Base-by-base conservation (phyloP, 2,888 invertebrate species). In the Thecophora atra region DNA sequence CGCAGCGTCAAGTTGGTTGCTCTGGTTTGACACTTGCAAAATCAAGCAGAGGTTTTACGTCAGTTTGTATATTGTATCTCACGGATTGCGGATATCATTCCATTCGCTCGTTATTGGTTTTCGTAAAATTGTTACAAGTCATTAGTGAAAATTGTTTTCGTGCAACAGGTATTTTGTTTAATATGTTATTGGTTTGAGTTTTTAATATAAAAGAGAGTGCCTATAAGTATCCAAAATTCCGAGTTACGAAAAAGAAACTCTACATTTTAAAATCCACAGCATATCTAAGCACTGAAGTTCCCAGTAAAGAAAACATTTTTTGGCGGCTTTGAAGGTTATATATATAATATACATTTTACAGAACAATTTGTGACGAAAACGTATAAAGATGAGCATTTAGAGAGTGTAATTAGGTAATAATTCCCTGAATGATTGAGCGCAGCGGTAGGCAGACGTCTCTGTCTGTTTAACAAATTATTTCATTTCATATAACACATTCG, bases 11-110 rank as follows among this genome's bases (percentile, higher is more conserved):
- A 54, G 70, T 70, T 70, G 73, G 73, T 51, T 65, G 66, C 62
- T 42, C 17, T 63, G 70, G 13, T 58, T 71, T 73, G 73, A 71
- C 71, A 71, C 30, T 62, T 68, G 30, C 62, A 67, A n/a, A n/a
- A n/a, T 42, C 15, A 62, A 68, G 62, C 51, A 64, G 71, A 67
- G 64, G 67, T 69, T 72, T 71, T 67, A 68, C 72, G 65, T 70
- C 56, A 63, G 73, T 37, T 58, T 42, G 70, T 60, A 70, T 66
- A 58, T 71, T 70, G 70, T 56, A 74, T 70, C 74, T 74, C 30
- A 64, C 54, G 56, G 30, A 62, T 58, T 71, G 42, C 64, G 71
- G 52, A 64, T 56, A 51, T 62, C 62, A 24, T 63, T 52, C 21
- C 30, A 51, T 47, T 26, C 7, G 28, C n/a, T 52, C 13, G 26